Percentiles rank a stretch among this genome's conserved stretches.
These are phyloP conservation scores for Eurypyga helias DNA, from an alignment of 2,113 vertebrate species.

Conservation along the genomic window DNA sequence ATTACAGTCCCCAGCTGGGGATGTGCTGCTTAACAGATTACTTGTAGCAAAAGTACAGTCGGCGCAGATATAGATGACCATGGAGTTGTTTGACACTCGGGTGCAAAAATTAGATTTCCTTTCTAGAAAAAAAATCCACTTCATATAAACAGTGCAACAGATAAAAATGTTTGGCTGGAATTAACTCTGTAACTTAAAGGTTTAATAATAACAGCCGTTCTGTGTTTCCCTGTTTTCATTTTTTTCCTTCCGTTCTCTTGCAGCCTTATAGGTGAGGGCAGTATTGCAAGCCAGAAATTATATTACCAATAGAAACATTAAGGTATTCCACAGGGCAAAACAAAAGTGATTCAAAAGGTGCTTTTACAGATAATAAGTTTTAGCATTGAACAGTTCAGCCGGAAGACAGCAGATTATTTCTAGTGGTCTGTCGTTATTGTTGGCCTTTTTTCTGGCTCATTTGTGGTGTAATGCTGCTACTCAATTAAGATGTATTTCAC, in stretches of 20 bases:
- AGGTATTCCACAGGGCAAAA: slow-evolving; percentile 72
- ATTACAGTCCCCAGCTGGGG: slow-evolving; percentile 67
- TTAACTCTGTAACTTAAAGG: slow-evolving; percentile 57
- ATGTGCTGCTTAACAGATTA: slow-evolving; percentile 61
- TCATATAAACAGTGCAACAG: slow-evolving; percentile 24
- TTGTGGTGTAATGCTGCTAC: slow-evolving; percentile 46
- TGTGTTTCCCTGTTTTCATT: slow-evolving; percentile 4
- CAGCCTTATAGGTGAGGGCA: slow-evolving; percentile 8
- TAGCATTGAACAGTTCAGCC: slow-evolving; percentile 49
- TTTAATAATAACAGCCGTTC: slow-evolving; percentile 40
- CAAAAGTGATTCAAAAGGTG: slow-evolving; percentile 73
- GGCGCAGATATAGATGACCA: not conserved
- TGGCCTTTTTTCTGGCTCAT: slow-evolving; percentile 43
- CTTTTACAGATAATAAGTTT: slow-evolving; percentile 72
- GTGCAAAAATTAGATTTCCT: slow-evolving; percentile 35
- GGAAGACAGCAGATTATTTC: slow-evolving; percentile 53
- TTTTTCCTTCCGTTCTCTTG: slow-evolving; percentile 29
- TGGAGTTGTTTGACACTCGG: not conserved
- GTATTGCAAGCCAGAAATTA: slow-evolving; percentile 64
- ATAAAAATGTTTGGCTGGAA: slow-evolving; percentile 49
- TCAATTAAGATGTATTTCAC: slow-evolving; percentile 49
- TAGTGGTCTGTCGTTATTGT: slow-evolving; percentile 50
- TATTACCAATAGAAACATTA: slow-evolving; percentile 70
- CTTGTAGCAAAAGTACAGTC: slow-evolving; percentile 26
- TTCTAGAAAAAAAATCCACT: slow-evolving; percentile 8